Evolutionary conservation across 2,113 vertebrate genomes (phyloP).

Genomic region (Trichomycterus rosablanca): DNA sequence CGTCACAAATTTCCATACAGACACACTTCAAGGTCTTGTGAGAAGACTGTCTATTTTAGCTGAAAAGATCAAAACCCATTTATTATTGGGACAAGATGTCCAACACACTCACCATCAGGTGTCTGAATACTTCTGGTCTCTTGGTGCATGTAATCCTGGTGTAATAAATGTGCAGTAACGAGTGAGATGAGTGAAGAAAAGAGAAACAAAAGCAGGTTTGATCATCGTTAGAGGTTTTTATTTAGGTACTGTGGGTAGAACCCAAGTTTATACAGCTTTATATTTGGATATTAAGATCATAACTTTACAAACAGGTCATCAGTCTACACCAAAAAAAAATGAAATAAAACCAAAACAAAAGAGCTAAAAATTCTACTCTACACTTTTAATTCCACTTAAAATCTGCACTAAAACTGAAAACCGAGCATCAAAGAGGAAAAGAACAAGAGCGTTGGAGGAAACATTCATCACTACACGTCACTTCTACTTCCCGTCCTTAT

Average conservation of each 20-base stretch:
- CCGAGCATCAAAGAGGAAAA: slow-evolving; percentile 67
- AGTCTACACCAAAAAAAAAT: slow-evolving; percentile 56
- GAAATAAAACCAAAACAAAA: slow-evolving; percentile 41
- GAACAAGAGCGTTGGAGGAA: slow-evolving; percentile 70
- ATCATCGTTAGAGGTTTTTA: slow-evolving; percentile 39
- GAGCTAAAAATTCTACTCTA: slow-evolving; percentile 69
- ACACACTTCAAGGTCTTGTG: no score
- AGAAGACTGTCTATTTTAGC: no score
- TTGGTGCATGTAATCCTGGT: no score
- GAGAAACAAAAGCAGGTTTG: no score
- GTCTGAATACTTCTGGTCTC: no score
- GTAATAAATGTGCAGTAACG: no score
- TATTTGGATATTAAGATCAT: slow-evolving; percentile 68
- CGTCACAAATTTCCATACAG: no score
- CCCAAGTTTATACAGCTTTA: slow-evolving; percentile 77
- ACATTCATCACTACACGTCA: slow-evolving; percentile 71
- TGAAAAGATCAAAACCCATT: no score
- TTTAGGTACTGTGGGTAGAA: slow-evolving; percentile 71
- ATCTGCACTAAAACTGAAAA: slow-evolving; percentile 71
- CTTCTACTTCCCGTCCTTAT: slow-evolving; percentile 53
- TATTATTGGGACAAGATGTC: no score
- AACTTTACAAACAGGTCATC: slow-evolving; percentile 75
- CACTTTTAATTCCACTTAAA: slow-evolving; percentile 65
- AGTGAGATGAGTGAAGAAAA: no score
- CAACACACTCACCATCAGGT: no score